Evolutionary conservation across 2,797 vertebrate species (phyloP).

Genomic region (Anableps anableps): DNA sequence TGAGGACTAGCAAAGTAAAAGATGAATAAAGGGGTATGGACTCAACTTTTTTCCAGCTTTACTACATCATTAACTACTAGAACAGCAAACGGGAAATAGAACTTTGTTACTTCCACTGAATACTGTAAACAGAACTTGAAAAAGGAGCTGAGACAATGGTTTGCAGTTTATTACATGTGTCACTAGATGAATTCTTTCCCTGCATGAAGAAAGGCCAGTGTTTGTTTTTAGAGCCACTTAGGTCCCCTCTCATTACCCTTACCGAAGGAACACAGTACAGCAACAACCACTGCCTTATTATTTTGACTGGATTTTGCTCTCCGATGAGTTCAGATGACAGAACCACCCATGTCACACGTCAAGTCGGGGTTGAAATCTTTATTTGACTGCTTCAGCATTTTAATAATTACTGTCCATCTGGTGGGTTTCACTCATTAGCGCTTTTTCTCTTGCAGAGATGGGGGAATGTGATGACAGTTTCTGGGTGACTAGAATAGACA

Average conservation of each 20-base stretch:
- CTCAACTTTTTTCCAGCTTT: slow-evolving; percentile 54
- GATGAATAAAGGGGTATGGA: slow-evolving; percentile 59
- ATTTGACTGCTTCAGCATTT: slow-evolving; percentile 65
- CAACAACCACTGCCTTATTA: slow-evolving; percentile 49
- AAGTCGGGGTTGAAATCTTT: slow-evolving; percentile 61
- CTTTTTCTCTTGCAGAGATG: slow-evolving; percentile 71
- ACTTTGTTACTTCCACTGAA: slow-evolving; percentile 42
- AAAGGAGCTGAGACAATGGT: slow-evolving; percentile 56
- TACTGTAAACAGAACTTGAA: slow-evolving; percentile 50
- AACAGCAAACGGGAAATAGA: slow-evolving; percentile 56
- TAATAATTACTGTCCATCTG: slow-evolving; percentile 77
- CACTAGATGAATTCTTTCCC: slow-evolving; percentile 32
- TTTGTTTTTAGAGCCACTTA: slow-evolving; percentile 37
- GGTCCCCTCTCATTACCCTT: slow-evolving; percentile 39
- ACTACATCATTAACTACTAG: slow-evolving; percentile 72
- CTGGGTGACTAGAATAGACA: slow-evolving; percentile 65
- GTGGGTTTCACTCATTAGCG: slow-evolving; percentile 78
- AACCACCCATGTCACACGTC: slow-evolving; percentile 39
- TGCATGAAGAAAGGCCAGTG: slow-evolving; percentile 25
- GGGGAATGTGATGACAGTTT: slow-evolving; percentile 66
- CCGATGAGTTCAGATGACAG: slow-evolving; percentile 43
- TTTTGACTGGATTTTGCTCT: slow-evolving; percentile 49
- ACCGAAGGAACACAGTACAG: background rate
- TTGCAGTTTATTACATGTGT: slow-evolving; percentile 34
- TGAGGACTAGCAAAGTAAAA: slow-evolving; percentile 65